A percentile compares a stretch with the other conserved stretches of the same genome.
These are phyloP conservation scores for Anas georgica DNA, from an alignment of 2,797 vertebrate species.

Conservation along the genomic window DNA sequence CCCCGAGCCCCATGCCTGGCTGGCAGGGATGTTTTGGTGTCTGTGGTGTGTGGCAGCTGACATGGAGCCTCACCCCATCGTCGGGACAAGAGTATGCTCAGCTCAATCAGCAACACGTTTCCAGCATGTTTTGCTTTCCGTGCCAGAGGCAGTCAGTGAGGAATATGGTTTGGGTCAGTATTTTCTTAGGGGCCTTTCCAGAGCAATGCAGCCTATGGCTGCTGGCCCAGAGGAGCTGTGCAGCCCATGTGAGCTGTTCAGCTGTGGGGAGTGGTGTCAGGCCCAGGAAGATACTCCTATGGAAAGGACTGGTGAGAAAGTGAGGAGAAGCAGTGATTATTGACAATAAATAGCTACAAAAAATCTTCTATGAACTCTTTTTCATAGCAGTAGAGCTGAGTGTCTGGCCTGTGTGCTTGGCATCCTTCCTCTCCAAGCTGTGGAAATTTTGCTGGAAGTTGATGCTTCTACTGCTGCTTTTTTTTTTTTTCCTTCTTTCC, in stretches of 20 bases:
- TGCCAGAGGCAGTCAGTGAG: slow-evolving; percentile 6
- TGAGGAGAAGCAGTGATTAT: background rate
- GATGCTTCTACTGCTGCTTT: background rate
- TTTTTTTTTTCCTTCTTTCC: accelerated
- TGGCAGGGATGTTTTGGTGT: background rate
- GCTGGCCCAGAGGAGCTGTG: background rate
- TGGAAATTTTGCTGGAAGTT: slow-evolving; percentile 1
- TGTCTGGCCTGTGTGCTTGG: background rate
- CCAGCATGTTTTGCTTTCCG: background rate
- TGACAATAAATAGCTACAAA: background rate
- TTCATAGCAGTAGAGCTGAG: background rate
- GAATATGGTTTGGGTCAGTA: background rate
- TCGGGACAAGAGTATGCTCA: background rate
- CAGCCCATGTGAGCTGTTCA: background rate
- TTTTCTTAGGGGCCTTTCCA: slow-evolving; percentile 17
- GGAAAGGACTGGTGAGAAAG: background rate
- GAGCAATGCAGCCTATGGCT: background rate
- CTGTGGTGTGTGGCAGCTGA: slow-evolving; percentile 37
- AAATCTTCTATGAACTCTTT: background rate
- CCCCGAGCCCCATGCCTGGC: background rate
- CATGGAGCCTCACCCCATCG: background rate
- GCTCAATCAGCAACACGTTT: background rate
- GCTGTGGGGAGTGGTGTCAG: background rate
- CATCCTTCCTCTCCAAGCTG: background rate
- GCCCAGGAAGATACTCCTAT: background rate